A percentile compares a stretch with the other conserved stretches of the same genome.
Conservation (phyloP, 2,113 vertebrate species). For the rat (Rattus norvegicus) region DNA sequence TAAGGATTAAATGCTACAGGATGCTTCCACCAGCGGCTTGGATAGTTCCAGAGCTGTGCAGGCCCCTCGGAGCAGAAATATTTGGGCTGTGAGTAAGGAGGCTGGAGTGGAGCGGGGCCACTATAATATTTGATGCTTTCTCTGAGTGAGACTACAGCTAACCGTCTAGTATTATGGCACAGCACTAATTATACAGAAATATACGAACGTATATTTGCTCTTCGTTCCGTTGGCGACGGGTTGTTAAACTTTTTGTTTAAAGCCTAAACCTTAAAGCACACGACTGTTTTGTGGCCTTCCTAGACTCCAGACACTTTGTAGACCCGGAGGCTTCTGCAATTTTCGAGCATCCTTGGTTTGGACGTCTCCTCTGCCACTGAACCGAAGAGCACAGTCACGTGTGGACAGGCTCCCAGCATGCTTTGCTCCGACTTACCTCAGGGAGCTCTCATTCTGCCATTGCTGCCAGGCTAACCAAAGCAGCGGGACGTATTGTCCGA, state of each 20-base stretch:
- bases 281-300: background rate
- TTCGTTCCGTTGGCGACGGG: background rate
- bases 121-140: slow-evolving; percentile 17
- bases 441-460: background rate
- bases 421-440: background rate
- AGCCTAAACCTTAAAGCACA: background rate
- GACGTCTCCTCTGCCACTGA: background rate
- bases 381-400: background rate
- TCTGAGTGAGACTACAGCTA: background rate
- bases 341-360: background rate
- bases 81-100: slow-evolving; percentile 30
- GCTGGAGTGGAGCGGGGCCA: background rate
- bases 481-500: background rate
- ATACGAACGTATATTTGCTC: background rate
- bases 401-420: background rate
- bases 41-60: slow-evolving; percentile 21
- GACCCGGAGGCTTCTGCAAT: background rate
- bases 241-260: slow-evolving; percentile 4
- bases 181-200: background rate
- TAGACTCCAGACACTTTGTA: background rate
- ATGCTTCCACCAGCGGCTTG: slow-evolving; percentile 4
- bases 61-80: slow-evolving; percentile 35
- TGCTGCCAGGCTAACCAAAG: background rate
- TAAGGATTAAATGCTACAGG: background rate
- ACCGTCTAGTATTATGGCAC: background rate